phyloP scores from a whole-genome alignment of 2,888 invertebrate genomes.

The Leptura quadrifasciata region DNA sequence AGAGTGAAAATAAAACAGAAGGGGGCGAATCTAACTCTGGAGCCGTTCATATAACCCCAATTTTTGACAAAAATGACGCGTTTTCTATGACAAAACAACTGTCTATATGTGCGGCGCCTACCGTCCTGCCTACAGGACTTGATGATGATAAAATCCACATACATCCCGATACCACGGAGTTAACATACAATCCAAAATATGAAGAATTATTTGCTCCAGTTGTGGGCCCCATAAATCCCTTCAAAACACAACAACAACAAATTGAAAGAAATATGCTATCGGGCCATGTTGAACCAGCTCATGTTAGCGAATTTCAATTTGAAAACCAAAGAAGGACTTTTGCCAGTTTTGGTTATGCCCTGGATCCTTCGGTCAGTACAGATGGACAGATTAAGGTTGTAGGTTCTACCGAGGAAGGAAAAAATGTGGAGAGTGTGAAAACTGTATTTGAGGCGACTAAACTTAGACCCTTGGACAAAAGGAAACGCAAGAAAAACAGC shows the following conservation, averaged over 20 bases:
- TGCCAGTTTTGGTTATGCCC: constrained; percentile 94
- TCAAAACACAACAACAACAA: constrained; percentile 91
- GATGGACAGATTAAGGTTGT: constrained; percentile 72
- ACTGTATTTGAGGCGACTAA: constrained; percentile 93
- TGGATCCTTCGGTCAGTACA: constrained; percentile 91
- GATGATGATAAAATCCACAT: constrained; percentile 83
- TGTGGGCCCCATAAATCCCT: constrained; percentile 95
- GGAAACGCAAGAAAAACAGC: constrained; percentile 91
- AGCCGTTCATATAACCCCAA: constrained; percentile 13
- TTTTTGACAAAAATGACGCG: constrained; percentile 72
- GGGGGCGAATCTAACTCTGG: neutral
- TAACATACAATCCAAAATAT: constrained; percentile 93
- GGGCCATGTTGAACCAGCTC: constrained; percentile 95
- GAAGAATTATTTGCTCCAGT: constrained; percentile 96
- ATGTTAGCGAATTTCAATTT: constrained; percentile 97
- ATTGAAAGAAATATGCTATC: constrained; percentile 93
- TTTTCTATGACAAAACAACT: constrained; percentile 79
- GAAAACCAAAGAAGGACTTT: constrained; percentile 97
- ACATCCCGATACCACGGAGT: constrained; percentile 87
- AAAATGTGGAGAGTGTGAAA: constrained; percentile 74
- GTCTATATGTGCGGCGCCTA: constrained; percentile 88
- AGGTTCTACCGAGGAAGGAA: constrained; percentile 83
- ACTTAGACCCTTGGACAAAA: constrained; percentile 79
- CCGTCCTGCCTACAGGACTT: constrained; percentile 86
- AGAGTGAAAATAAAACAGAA: constrained; percentile 75